Evolutionary conservation across 2,888 invertebrate species (phyloP), one percentile per base, ranked within the genome.

Genomic region (Cylloceria caligata): DNA sequence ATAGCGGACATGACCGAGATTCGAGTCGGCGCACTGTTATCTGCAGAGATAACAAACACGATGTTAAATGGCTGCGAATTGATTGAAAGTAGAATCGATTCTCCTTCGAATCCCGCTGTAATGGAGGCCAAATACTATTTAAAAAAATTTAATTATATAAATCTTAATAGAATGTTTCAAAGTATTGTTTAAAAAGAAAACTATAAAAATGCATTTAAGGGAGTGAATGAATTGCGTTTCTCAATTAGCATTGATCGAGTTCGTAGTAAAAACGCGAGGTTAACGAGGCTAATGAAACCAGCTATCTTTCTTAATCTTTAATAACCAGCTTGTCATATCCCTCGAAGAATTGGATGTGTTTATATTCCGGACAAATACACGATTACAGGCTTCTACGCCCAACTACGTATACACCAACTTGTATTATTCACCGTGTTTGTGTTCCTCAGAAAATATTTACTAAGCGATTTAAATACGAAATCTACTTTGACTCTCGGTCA

Each of bases 231-330:
- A 34, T 68, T 36, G 36, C n/a, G 36, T 9, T 36, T 6, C 24
- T 21, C n/a, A 13, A 60, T 72, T 76, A 19, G 71, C 49, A 47
- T n/a, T 65, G 30, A 55, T 45, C 36, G 27, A 71, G 60, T 67
- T 75, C 30, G 65, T 21, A 19, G 9, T 42, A n/a, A 49, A 65
- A 21, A 36, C 47, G 55, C 11, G 64, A 71, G 67, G n/a, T 57
- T n/a, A 75, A 71, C n/a, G 69, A 39, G 57, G 16, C 47, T 67
- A 80, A 75, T 49, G 74, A 80, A 71, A 65, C 30, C 55, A 30
- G 30, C 71, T 45, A n/a, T n/a, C n/a, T n/a, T n/a, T n/a, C n/a
- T n/a, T n/a, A n/a, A n/a, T n/a, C n/a, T n/a, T n/a, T n/a, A n/a
- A n/a, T n/a, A n/a, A n/a, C n/a, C n/a, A n/a, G n/a, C n/a, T n/a